phyloP scores from a whole-genome alignment of 2,113 vertebrate species.

The Oreocharis arfaki region DNA sequence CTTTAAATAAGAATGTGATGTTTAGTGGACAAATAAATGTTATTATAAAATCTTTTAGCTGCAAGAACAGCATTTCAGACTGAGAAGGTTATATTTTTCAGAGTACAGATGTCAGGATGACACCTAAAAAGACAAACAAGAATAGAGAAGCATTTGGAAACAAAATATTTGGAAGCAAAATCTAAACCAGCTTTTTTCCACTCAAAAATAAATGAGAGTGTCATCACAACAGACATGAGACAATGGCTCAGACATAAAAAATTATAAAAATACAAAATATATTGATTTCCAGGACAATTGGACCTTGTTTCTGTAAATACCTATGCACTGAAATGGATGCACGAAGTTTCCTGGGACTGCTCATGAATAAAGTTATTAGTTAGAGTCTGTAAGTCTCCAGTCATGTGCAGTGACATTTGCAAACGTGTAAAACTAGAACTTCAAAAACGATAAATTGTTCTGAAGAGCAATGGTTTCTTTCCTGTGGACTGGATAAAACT shows the following conservation, averaged over 20 bases:
- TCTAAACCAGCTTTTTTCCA: not conserved
- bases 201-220: not conserved
- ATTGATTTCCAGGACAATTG: not conserved
- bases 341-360: not conserved
- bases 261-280: not conserved
- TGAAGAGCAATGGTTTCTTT: not conserved
- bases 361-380: not conserved
- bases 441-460: not conserved
- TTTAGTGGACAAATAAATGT: not conserved
- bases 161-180: constrained; percentile 11
- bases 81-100: not conserved
- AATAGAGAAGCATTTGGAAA: not conserved
- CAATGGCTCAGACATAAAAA: not conserved
- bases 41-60: not conserved
- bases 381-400: not conserved
- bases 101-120: not conserved
- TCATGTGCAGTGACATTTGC: not conserved
- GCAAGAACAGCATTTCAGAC: not conserved
- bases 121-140: not conserved
- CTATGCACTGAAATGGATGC: not conserved
- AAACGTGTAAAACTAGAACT: not conserved
- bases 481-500: not conserved
- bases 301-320: not conserved
- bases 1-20: not conserved
- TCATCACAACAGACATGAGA: not conserved